These are phyloP conservation scores for Drosophila monieri DNA, from an alignment of 2,888 invertebrate genomes.

Conservation along the genomic window DNA sequence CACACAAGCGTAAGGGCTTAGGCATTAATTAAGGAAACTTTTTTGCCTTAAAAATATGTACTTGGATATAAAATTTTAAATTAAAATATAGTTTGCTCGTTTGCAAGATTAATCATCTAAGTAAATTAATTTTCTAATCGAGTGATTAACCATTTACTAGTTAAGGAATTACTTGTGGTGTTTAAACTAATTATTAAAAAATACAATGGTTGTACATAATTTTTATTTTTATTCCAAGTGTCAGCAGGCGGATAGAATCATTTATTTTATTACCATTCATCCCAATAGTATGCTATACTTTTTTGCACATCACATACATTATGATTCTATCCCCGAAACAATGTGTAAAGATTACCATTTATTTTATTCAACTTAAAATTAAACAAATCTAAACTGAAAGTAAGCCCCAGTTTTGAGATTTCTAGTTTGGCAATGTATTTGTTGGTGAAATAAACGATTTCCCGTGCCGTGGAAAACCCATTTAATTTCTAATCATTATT, in stretches of 20 bases:
- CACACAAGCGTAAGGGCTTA: slow-evolving; percentile 39
- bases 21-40: slow-evolving; percentile 7
- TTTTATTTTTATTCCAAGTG: background rate
- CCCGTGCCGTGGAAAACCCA: slow-evolving; percentile 46
- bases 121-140: background rate
- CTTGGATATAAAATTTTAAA: background rate
- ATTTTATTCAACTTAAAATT: background rate
- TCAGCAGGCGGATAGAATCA: background rate
- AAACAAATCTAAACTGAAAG: background rate
- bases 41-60: too few species aligned
- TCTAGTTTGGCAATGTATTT: slow-evolving; percentile 18
- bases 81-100: background rate
- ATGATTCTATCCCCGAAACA: background rate
- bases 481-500: slow-evolving; percentile 68
- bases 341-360: background rate
- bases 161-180: too few species aligned
- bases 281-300: background rate
- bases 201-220: background rate
- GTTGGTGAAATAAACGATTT: slow-evolving; percentile 12
- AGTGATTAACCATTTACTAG: background rate
- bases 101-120: background rate
- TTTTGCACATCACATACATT: background rate
- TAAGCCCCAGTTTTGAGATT: slow-evolving; percentile 5
- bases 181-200: too few species aligned
- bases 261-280: background rate